Evolutionary conservation across 2,888 invertebrate genomes (phyloP), one percentile per base, ranked within the genome.

Genomic region (Halictus quadricinctus): DNA sequence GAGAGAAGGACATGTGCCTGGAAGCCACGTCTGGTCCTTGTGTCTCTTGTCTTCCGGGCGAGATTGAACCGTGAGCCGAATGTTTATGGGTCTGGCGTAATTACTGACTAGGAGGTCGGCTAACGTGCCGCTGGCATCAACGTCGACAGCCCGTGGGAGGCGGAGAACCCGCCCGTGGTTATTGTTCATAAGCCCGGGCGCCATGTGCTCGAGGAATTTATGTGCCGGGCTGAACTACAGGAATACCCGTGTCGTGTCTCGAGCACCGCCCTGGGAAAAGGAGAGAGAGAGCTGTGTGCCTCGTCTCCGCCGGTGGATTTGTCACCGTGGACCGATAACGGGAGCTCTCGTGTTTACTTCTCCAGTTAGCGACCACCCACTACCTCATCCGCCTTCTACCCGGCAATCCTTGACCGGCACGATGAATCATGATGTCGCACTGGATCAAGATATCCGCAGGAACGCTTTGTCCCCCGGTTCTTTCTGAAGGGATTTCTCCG

Each of bases 121-220:
- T 88, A 91, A 90, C 87, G 87, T 85, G 85, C 83, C 86, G 73
- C 78, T 72, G 79, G 75, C 87, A 73, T 83, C 83, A 86, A 80
- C 87, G 87, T 79, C 83, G 87, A 79, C 81, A 74, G 75, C 75
- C 75, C 81, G 36, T n/a, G 41, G 78, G 79, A 72, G 84, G 79
- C 75, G 83, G 84, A 76, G 82, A 72, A 75, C 58, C 75, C 76
- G 75, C 70, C 86, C 86, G 86, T 90, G 92, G 92, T 93, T 93
- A 93, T 93, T 93, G 93, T 93, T 93, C 93, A 92, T 93, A 93
- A 93, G 93, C 92, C 90, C 84, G 81, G 89, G 91, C 90, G 91
- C 93, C 93, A 93, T 93, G 92, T 93, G 93, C 88, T 91, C 87
- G 86, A 88, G 86, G 90, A 93, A 93, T 93, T 93, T 93, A 93